Conservation (phyloP, 30 jellyfish, hydroid and myxozoan genomes). For the Sanderia malayensis region DNA sequence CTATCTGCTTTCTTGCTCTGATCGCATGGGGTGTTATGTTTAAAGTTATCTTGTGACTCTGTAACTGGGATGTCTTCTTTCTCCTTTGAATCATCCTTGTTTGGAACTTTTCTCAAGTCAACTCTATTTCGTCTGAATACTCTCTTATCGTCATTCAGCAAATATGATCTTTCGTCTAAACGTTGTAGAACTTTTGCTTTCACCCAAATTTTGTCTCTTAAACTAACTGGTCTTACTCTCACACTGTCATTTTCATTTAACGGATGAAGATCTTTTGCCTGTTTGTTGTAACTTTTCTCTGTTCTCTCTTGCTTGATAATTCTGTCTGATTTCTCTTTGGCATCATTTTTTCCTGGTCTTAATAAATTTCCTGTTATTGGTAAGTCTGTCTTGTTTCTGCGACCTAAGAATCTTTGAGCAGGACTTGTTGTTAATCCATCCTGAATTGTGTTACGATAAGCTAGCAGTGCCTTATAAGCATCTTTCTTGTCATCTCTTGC, state of each 20-base stretch:
- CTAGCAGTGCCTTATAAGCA: slow-evolving; percentile 48
- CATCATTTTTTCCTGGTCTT: slow-evolving; percentile 45
- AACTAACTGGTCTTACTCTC: slow-evolving; percentile 35
- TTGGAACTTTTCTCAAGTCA: slow-evolving; percentile 31
- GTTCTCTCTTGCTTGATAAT: slow-evolving; percentile 28
- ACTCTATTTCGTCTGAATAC: slow-evolving; percentile 42
- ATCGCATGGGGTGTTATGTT: slow-evolving; percentile 22
- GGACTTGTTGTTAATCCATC: slow-evolving; percentile 54
- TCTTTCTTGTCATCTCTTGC: slow-evolving; percentile 50
- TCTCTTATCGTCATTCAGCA: slow-evolving; percentile 30
- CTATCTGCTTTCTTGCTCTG: slow-evolving; percentile 33
- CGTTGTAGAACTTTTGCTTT: slow-evolving; percentile 26
- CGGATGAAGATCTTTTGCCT: slow-evolving; percentile 34
- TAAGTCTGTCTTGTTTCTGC: slow-evolving; percentile 36
- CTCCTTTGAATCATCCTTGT: slow-evolving; percentile 18
- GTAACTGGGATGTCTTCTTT: slow-evolving; percentile 36
- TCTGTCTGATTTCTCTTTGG: slow-evolving; percentile 26
- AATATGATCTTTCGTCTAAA: slow-evolving; percentile 30
- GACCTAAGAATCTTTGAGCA: slow-evolving; percentile 46
- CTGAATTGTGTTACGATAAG: slow-evolving; percentile 42
- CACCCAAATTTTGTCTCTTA: slow-evolving; percentile 24
- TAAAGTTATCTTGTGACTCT: slow-evolving; percentile 13
- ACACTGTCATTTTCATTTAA: slow-evolving; percentile 20
- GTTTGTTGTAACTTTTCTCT: slow-evolving; percentile 11
- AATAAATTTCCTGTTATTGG: slow-evolving; percentile 41